Evolutionary conservation across 2,888 invertebrate genomes (phyloP).

Genomic region (Saturnia japonica): DNA sequence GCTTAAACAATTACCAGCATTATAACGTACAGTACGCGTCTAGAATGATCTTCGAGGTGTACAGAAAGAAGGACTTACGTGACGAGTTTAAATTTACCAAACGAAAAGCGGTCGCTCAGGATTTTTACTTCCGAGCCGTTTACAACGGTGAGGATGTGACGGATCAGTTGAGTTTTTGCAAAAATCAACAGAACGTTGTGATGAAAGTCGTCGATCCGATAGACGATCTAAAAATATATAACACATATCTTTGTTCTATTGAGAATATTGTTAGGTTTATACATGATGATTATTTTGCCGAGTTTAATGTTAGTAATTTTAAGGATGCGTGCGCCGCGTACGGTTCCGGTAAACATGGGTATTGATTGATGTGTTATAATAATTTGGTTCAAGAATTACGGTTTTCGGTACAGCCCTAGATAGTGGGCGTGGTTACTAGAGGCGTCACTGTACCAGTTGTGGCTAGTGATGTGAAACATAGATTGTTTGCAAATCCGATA

Average conservation of each 20-base stretch:
- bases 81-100: constrained; percentile 80
- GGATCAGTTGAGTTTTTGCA: constrained; percentile 90
- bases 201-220: constrained; percentile 69
- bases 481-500: too few species aligned
- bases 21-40: constrained; percentile 93
- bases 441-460: too few species aligned
- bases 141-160: constrained; percentile 95
- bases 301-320: constrained; percentile 93
- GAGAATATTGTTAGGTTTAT: constrained; percentile 93
- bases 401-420: not conserved
- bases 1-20: constrained; percentile 84
- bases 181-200: constrained; percentile 77
- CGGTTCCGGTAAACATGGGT: constrained; percentile 51
- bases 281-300: constrained; percentile 92
- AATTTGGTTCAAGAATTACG: not conserved
- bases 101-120: constrained; percentile 82
- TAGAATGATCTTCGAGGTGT: constrained; percentile 93
- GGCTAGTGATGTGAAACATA: too few species aligned
- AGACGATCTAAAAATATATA: constrained; percentile 58
- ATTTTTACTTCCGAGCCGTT: constrained; percentile 91
- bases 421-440: not conserved
- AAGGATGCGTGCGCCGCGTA: constrained; percentile 89
- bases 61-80: constrained; percentile 82
- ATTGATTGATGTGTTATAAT: constrained; percentile 25
- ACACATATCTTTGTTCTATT: constrained; percentile 88